Evolutionary conservation across 2,113 vertebrate species (phyloP).

Genomic region (Dascyllus trimaculatus): DNA sequence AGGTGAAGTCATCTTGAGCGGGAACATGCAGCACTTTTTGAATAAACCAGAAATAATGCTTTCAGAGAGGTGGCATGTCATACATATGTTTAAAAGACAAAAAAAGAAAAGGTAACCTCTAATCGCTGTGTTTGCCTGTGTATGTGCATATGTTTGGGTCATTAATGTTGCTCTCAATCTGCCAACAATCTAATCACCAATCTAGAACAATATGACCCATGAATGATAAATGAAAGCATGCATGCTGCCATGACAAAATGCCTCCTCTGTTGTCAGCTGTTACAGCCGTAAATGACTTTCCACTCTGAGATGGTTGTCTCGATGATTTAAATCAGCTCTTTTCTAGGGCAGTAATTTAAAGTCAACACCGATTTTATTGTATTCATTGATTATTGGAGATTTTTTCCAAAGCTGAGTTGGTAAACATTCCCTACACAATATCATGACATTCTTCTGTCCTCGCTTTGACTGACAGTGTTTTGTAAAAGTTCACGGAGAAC

Average conservation of each 20-base stretch:
- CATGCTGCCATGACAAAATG: constrained; percentile 47
- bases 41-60: background rate
- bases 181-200: constrained; percentile 49
- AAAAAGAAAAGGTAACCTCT: constrained; percentile 13
- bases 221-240: constrained; percentile 63
- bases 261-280: constrained; percentile 38
- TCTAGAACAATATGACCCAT: constrained; percentile 58
- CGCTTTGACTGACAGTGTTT: background rate
- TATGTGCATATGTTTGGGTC: constrained; percentile 25
- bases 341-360: constrained; percentile 23
- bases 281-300: constrained; percentile 42
- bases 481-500: constrained; percentile 25
- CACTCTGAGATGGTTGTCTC: constrained; percentile 19
- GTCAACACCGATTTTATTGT: constrained; percentile 11
- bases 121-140: constrained; percentile 17
- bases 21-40: constrained; percentile 18
- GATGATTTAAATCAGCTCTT: constrained; percentile 29
- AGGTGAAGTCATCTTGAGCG: constrained; percentile 2
- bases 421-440: background rate
- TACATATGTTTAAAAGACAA: background rate
- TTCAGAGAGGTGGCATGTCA: background rate
- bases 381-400: constrained; percentile 20
- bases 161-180: constrained; percentile 45
- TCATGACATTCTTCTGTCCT: background rate
- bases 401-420: background rate